Conservation (phyloP, 2,888 invertebrate species). For the Chouioia cunea region DNA sequence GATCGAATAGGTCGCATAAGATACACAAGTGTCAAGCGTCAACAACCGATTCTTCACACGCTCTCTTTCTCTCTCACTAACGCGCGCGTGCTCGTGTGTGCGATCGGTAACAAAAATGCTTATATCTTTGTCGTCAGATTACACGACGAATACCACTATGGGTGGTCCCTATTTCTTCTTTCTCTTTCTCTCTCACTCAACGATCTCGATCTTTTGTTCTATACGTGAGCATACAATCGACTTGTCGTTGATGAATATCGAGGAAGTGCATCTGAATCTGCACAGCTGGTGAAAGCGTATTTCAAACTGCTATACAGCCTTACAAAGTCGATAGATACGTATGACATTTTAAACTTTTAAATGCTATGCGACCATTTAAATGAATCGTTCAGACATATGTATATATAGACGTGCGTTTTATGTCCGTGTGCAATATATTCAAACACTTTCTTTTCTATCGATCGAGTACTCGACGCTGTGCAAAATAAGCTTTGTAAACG, state of each 20-base stretch:
- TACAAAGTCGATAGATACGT: not conserved
- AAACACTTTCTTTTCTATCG: not conserved
- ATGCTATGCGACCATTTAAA: too few species aligned
- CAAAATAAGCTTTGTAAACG: too few species aligned
- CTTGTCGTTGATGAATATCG: not conserved
- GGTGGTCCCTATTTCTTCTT: conserved; percentile 14
- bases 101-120: too few species aligned
- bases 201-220: conserved; percentile 38
- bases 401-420: not conserved
- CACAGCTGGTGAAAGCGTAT: not conserved
- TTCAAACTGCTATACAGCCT: too few species aligned
- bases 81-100: too few species aligned
- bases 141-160: not conserved
- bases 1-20: too few species aligned
- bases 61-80: too few species aligned
- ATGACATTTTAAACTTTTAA: not conserved
- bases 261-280: not conserved
- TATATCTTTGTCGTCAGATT: too few species aligned
- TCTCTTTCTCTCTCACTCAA: not conserved
- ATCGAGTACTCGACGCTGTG: too few species aligned
- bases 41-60: too few species aligned
- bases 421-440: not conserved
- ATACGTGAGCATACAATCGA: conserved; percentile 9
- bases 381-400: not conserved
- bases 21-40: too few species aligned